phyloP scores from a whole-genome alignment of 1,140 invertebrate genomes.

The Drosophila gunungcola region DNA sequence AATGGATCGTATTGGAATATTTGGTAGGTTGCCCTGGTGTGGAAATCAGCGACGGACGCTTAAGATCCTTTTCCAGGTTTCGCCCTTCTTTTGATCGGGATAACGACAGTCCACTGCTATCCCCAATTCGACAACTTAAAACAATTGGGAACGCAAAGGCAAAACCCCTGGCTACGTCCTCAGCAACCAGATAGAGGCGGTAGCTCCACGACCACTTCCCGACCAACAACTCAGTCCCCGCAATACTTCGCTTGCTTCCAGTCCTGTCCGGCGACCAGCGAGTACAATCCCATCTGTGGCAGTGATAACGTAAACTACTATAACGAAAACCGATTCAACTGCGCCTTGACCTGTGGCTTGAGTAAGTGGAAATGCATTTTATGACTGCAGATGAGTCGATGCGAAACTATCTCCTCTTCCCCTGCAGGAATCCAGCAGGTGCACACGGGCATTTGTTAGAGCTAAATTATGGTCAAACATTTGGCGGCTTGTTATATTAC shows the following conservation, averaged over 20 bases:
- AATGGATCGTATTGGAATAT: slow-evolving; percentile 8
- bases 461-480: background rate
- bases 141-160: background rate
- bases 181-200: background rate
- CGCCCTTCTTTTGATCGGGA: slow-evolving; percentile 10
- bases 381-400: too few relatives aligned
- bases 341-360: slow-evolving; percentile 87
- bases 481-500: slow-evolving; percentile 1
- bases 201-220: slow-evolving; percentile 10
- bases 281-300: slow-evolving; percentile 91
- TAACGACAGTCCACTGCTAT: background rate
- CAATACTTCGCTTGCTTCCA: slow-evolving; percentile 58
- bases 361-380: slow-evolving; percentile 72
- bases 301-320: slow-evolving; percentile 87
- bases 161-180: slow-evolving; percentile 8
- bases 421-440: slow-evolving; percentile 10
- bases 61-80: background rate
- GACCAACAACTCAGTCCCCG: slow-evolving; percentile 50
- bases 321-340: slow-evolving; percentile 87
- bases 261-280: slow-evolving; percentile 84
- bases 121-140: slow-evolving; percentile 16
- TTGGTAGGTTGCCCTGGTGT: background rate
- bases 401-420: background rate
- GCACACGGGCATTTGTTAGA: slow-evolving; percentile 21
- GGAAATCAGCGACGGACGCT: background rate